These are phyloP conservation scores for Xylocampa areola DNA, from an alignment of 2,888 invertebrate species.

Conservation along the genomic window DNA sequence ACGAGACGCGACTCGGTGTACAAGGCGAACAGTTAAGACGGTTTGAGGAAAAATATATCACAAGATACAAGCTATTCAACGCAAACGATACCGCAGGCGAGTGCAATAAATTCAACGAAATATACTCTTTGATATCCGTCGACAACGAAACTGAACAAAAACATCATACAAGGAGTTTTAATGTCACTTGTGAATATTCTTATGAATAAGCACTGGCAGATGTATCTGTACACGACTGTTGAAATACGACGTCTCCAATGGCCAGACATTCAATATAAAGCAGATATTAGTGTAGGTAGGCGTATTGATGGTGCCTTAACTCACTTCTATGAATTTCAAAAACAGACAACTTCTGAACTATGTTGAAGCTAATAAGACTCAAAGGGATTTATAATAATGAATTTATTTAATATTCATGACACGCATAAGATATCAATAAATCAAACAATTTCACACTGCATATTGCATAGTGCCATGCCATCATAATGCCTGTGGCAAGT, in stretches of 20 bases:
- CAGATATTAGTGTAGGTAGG: conserved; percentile 78
- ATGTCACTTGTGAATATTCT: conserved; percentile 82
- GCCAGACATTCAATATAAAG: conserved; percentile 75
- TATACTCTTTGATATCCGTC: conserved; percentile 78
- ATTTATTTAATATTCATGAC: conserved; percentile 40
- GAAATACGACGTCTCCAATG: conserved; percentile 81
- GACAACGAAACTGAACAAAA: conserved; percentile 80
- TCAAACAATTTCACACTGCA: conserved; percentile 82
- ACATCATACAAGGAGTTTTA: conserved; percentile 82
- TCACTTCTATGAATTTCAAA: conserved; percentile 67
- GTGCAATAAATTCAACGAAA: conserved; percentile 80
- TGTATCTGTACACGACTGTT: conserved; percentile 87
- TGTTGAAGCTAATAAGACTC: conserved; percentile 5
- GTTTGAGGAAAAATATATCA: conserved; percentile 72
- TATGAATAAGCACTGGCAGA: conserved; percentile 82
- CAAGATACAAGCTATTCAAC: conserved; percentile 70
- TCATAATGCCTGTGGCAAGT: conserved; percentile 81
- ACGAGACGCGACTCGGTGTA: conserved; percentile 54
- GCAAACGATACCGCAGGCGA: conserved; percentile 67
- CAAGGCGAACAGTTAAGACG: conserved; percentile 57
- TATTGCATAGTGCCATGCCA: conserved; percentile 74
- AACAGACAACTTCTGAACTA: background rate
- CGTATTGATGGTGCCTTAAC: conserved; percentile 78
- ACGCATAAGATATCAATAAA: conserved; percentile 74
- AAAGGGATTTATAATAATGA: conserved; percentile 34